phyloP scores from a whole-genome alignment of 2,113 vertebrate genomes.

The Oncorhynchus gorbuscha region DNA sequence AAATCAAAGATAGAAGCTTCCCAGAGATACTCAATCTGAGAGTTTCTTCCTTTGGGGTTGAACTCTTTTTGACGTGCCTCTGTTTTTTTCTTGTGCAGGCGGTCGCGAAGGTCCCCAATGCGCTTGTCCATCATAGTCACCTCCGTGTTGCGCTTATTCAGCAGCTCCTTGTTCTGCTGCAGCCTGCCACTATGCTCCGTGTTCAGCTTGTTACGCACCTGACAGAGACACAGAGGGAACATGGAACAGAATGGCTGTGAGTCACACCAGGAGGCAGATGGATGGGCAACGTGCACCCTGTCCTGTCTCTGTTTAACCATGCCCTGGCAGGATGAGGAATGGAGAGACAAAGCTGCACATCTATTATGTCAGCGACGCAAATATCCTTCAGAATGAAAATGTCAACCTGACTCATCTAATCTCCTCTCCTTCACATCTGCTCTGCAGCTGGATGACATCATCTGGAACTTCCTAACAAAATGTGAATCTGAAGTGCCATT shows the following conservation, averaged over 20 bases:
- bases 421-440: no score
- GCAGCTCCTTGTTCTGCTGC: slow-evolving; percentile 92
- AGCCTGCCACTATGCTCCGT: slow-evolving; percentile 93
- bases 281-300: not conserved
- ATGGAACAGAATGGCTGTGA: not conserved
- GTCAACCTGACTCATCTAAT: no score
- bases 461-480: no score
- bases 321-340: no score
- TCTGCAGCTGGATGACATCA: no score
- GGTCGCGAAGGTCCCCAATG: slow-evolving; percentile 88
- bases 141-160: slow-evolving; percentile 93
- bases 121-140: slow-evolving; percentile 96
- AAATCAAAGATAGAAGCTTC: not conserved
- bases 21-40: not conserved
- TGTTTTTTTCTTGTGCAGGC: slow-evolving; percentile 93
- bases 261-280: not conserved
- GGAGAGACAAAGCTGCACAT: no score
- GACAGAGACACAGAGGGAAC: not conserved
- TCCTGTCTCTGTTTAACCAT: not conserved
- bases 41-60: slow-evolving; percentile 28
- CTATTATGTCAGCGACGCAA: no score
- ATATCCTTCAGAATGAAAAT: no score
- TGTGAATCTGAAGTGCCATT: no score
- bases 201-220: slow-evolving; percentile 97
- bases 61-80: slow-evolving; percentile 83